Evolutionary conservation across 2,797 vertebrate species (phyloP).

Genomic region (Epinephelus coioides): DNA sequence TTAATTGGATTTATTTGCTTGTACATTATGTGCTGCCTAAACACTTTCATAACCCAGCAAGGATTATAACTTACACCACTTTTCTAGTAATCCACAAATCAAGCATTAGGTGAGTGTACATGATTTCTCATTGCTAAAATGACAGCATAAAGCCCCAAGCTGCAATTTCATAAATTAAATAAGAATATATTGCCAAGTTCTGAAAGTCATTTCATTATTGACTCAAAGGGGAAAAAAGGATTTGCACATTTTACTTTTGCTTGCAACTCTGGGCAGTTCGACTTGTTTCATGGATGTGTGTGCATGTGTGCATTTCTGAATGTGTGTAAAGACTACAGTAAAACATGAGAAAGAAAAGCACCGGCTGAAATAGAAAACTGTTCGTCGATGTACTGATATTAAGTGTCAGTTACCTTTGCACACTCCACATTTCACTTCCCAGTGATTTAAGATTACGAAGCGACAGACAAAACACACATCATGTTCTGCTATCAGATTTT

Average conservation of each 20-base stretch:
- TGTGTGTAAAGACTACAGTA: neutral
- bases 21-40: neutral
- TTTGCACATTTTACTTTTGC: slow-evolving; percentile 14
- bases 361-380: neutral
- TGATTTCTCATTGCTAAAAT: slow-evolving; percentile 43
- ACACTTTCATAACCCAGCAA: slow-evolving; percentile 6
- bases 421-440: neutral
- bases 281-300: neutral
- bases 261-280: slow-evolving; percentile 3
- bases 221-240: slow-evolving; percentile 6
- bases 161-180: slow-evolving; percentile 48
- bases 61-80: slow-evolving; percentile 9
- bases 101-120: slow-evolving; percentile 14
- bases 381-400: neutral
- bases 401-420: neutral
- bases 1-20: slow-evolving; percentile 4
- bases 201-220: slow-evolving; percentile 52
- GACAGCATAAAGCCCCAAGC: slow-evolving; percentile 29
- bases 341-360: neutral
- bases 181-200: slow-evolving; percentile 50
- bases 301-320: neutral
- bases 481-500: neutral
- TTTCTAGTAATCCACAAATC: slow-evolving; percentile 27
- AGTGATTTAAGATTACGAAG: neutral
- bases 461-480: neutral